phyloP scores from a whole-genome alignment of 64 coral and sea anemone genomes.

The Acropora yongei region DNA sequence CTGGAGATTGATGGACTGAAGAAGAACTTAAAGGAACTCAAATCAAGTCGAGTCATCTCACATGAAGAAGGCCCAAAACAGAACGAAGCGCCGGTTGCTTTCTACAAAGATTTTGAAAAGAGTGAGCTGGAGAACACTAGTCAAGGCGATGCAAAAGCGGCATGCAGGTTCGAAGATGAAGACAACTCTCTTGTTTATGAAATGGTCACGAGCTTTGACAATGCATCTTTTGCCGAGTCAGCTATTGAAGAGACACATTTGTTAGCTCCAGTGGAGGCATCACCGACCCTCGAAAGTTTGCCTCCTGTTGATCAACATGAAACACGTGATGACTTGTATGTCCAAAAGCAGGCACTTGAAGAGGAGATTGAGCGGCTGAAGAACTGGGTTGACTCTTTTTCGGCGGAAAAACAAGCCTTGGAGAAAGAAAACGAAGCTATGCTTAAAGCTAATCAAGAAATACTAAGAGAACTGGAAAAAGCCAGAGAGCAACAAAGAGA shows the following conservation, averaged over 20 bases:
- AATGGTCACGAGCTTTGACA: slow-evolving; percentile 25
- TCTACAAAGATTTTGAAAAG: slow-evolving; percentile 29
- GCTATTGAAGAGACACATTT: neutral
- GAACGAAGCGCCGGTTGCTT: slow-evolving; percentile 44
- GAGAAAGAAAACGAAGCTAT: slow-evolving; percentile 55
- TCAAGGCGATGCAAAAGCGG: neutral
- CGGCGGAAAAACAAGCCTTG: slow-evolving; percentile 48
- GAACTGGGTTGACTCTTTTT: slow-evolving; percentile 51
- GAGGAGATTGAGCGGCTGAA: slow-evolving; percentile 56
- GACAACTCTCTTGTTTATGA: slow-evolving; percentile 18
- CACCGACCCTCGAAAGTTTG: neutral
- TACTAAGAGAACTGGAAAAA: slow-evolving; percentile 40
- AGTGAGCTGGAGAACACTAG: neutral
- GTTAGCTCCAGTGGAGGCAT: neutral
- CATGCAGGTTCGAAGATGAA: neutral
- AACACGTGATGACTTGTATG: slow-evolving; percentile 22
- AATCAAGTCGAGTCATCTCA: neutral
- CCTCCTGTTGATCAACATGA: slow-evolving; percentile 21
- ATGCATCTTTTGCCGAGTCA: neutral
- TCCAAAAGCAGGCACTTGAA: slow-evolving; percentile 13
- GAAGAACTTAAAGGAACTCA: slow-evolving; percentile 60
- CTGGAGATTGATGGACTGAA: slow-evolving; percentile 76
- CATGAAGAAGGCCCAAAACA: slow-evolving; percentile 50
- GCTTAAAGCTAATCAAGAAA: slow-evolving; percentile 32
- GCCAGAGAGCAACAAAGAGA: slow-evolving; percentile 9